Evolutionary conservation across 2,888 invertebrate species (phyloP), one percentile per base, ranked within the genome.

Genomic region (Melangyna quadrimaculata): DNA sequence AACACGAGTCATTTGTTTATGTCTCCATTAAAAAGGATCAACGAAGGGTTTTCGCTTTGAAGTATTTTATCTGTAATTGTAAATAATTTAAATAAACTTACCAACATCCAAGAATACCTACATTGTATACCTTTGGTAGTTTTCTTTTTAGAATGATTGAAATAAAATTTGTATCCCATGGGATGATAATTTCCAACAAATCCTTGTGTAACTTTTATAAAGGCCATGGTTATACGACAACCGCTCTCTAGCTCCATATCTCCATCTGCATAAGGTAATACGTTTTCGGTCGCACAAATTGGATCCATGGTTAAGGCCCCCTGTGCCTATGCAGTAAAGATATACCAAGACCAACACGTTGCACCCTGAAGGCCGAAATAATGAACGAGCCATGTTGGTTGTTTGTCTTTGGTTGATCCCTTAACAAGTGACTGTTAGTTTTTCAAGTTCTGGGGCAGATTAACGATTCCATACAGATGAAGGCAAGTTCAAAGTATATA

Each of bases 311-410:
- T 32, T 74, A 40, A 22, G 9, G 10, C 40, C 5, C 69, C 24
- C 69, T 17, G 24, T 45, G 12, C 12, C n/a, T n/a, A n/a, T n/a
- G n/a, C n/a, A n/a, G n/a, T n/a, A n/a, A n/a, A n/a, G n/a, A n/a
- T n/a, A n/a, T n/a, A n/a, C n/a, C n/a, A n/a, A n/a, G n/a, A n/a
- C n/a, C n/a, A n/a, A n/a, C 57, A 43, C 27, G 3, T 43, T 63
- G 43, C 59, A 40, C 19, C 74, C 55, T 32, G 67, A 83, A 78
- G 73, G 78, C 73, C 75, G 7, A 53, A 67, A 81, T 86, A 86
- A 81, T 73, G 77, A 86, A 86, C 86, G 86, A 77, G 53, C 59
- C 75, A 72, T 69, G 80, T 77, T 80, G 81, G 81, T 43, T 86
- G 84, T 69, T 73, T 80, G 80, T 84, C 80, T 80, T 86, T 71